These are phyloP conservation scores for Odontesthes bonariensis DNA, from an alignment of 2,113 vertebrate genomes.

Conservation along the genomic window DNA sequence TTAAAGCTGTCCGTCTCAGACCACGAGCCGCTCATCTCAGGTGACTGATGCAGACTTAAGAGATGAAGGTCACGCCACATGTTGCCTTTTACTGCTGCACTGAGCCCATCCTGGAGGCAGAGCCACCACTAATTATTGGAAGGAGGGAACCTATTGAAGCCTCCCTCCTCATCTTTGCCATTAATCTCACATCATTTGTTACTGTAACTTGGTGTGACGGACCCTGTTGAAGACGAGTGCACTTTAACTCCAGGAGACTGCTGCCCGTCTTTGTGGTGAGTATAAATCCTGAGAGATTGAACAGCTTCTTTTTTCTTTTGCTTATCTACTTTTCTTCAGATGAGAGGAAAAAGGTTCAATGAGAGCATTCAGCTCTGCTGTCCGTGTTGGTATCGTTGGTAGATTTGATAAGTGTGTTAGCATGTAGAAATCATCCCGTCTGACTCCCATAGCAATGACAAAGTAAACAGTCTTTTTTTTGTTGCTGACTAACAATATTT, in stretches of 20 bases:
- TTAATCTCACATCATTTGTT: conserved; percentile 63
- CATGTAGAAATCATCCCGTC: not conserved
- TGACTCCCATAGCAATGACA: not conserved
- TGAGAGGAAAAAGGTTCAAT: not conserved
- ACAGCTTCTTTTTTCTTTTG: not conserved
- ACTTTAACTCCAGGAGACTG: conserved; percentile 18
- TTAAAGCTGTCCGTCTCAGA: not conserved
- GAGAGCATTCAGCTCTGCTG: not conserved
- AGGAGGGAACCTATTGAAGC: conserved; percentile 76
- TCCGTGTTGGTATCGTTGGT: not conserved
- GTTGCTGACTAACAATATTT: not conserved
- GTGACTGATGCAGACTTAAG: conserved; percentile 49
- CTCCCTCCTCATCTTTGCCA: conserved; percentile 62
- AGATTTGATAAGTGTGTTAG: not conserved
- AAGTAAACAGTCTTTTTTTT: not conserved
- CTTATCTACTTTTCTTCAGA: not conserved
- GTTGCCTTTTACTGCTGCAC: conserved; percentile 72
- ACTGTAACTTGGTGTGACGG: conserved; percentile 52
- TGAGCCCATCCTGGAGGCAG: conserved; percentile 79
- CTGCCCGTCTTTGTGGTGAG: conserved; percentile 64
- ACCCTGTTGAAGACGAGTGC: conserved; percentile 37
- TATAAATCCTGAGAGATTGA: conserved; percentile 9
- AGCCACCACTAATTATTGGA: conserved; percentile 78
- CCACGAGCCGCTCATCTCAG: conserved; percentile 14
- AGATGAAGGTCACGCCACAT: conserved; percentile 81